A percentile compares a stretch with the other conserved stretches of the same genome.
Conservation (phyloP, 2,113 vertebrate species). For the Strix uralensis region DNA sequence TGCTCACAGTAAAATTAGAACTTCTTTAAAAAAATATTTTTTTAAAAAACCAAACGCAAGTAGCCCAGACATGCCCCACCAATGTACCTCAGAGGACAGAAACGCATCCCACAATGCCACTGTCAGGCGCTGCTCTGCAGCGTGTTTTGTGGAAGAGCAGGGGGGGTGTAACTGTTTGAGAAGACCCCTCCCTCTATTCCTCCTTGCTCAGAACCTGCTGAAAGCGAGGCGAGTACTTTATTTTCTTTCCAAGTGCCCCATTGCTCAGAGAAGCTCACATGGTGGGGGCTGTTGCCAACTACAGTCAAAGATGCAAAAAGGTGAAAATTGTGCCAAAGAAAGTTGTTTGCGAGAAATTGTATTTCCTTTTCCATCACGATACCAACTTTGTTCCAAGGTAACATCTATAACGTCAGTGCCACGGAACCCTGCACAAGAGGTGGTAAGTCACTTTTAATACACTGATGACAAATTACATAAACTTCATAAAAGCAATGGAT, state of each 20-base stretch:
- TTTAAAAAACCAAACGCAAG: neutral
- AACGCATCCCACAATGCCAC: too few relatives aligned
- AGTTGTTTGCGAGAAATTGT: neutral
- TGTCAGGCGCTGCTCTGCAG: neutral
- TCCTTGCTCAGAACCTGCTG: neutral
- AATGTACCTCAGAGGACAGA: neutral
- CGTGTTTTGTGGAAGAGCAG: neutral
- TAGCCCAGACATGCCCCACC: neutral
- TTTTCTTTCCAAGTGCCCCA: neutral
- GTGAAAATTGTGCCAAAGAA: too few relatives aligned
- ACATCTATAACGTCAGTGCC: neutral
- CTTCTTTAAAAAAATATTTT: neutral
- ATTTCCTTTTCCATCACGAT: neutral
- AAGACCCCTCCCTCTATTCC: neutral
- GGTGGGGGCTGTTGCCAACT: neutral
- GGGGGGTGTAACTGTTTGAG: too few relatives aligned
- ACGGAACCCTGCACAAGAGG: neutral
- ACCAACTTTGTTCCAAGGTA: neutral
- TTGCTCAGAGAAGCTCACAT: neutral
- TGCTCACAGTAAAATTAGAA: neutral
- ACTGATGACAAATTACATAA: neutral
- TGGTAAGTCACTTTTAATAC: neutral
- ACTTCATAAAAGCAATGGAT: neutral
- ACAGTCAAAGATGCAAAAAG: neutral
- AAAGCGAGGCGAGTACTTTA: accelerated